Evolutionary conservation across 2,113 vertebrate genomes (phyloP), one percentile per base, ranked within the genome.

Genomic region (Rafetus swinhoei): DNA sequence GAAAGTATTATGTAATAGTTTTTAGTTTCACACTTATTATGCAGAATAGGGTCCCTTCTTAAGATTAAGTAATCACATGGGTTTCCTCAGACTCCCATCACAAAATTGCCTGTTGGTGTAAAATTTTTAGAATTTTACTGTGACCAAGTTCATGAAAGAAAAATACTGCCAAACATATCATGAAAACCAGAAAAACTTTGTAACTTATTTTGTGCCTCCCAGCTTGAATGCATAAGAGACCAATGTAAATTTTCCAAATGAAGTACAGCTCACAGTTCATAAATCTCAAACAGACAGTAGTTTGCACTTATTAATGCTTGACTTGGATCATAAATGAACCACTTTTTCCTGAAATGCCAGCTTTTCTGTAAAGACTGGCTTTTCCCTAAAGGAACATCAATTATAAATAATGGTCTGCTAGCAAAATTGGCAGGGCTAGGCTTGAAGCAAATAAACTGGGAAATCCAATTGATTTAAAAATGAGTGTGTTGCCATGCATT

Each of bases 231-330:
- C 86, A 82, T 91, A 95, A 87, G 82, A 97, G 95, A 97, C 91
- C 97, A 97, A 98, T 97, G 95, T 95, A 97, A 97, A 98, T 97
- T 95, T 95, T 91, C 94, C 95, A 96, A 97, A 96, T 96, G 94
- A 97, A 97, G 95, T 95, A 93, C 77, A 97, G 80, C 93, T 96
- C 90, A 93, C 88, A 95, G 88, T 95, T 85, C 94, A 97, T 95
- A 96, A 95, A 97, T 97, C 96, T 97, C 88, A 90, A 93, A 84
- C 89, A 97, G 94, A 97, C 94, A 97, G 90, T 95, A 95, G 74
- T 93, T 96, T 95, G 83, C 85, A 95, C 88, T 96, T 97, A 96
- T 95, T 98, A 97, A 97, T 94, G 86, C 86, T 93, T 93, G 93
- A 82, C 94, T 97, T 93, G 72, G 82, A 94, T 94, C 60, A 84